A percentile compares a stretch with the other conserved stretches of the same genome.
Evolutionary conservation across 2,888 invertebrate species (phyloP).

Genomic region (Acholoe squamosa): DNA sequence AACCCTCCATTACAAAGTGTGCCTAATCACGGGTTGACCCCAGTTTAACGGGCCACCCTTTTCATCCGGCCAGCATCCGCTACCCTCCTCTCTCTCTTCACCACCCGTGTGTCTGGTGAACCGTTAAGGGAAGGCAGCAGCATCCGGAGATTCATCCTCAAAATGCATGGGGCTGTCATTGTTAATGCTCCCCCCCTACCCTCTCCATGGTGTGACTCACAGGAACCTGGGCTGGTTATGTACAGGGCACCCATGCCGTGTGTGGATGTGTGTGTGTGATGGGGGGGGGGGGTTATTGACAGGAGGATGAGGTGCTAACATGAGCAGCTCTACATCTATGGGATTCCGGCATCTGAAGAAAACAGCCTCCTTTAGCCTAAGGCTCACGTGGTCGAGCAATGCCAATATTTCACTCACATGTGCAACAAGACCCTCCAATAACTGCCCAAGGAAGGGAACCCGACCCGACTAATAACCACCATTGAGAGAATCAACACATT

Average conservation of each 20-base stretch:
- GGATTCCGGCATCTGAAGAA: background rate
- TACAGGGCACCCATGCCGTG: background rate
- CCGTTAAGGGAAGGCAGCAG: background rate
- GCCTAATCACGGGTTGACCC: background rate
- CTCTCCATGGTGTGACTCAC: background rate
- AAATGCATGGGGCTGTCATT: background rate
- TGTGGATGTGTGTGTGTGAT: background rate
- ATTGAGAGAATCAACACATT: background rate
- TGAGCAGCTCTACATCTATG: background rate
- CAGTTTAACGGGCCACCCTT: slow-evolving; percentile 25
- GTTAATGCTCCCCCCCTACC: background rate
- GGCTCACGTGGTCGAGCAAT: background rate
- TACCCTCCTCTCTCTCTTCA: too few species aligned
- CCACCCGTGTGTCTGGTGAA: background rate
- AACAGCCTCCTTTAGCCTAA: background rate
- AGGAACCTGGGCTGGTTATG: background rate
- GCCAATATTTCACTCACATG: background rate
- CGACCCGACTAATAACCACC: background rate
- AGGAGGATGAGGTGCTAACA: background rate
- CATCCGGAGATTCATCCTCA: background rate
- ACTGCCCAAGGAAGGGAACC: background rate
- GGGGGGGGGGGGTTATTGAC: background rate
- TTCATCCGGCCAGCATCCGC: background rate
- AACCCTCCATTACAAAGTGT: background rate
- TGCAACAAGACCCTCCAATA: slow-evolving; percentile 9